Percentiles rank a stretch among this genome's conserved stretches.
These are phyloP conservation scores for Ceratoteleas bidentatus DNA, from an alignment of 1,140 invertebrate genomes.

Conservation along the genomic window DNA sequence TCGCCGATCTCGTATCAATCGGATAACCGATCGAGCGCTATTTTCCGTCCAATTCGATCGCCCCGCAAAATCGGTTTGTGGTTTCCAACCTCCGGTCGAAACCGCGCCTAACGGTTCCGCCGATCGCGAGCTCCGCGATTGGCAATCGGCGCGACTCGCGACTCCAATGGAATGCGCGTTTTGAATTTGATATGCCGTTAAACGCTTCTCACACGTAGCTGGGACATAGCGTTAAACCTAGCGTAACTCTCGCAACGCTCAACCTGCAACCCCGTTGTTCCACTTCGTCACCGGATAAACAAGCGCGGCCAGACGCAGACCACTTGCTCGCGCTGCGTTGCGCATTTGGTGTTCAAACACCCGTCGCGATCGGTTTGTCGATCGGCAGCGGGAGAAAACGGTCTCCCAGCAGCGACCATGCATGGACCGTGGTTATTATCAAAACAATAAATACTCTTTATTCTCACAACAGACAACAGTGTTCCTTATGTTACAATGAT, in stretches of 20 bases:
- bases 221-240: conserved; percentile 58
- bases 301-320: conserved; percentile 23
- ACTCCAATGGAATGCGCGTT: conserved; percentile 38
- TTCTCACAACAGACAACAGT: conserved; percentile 72
- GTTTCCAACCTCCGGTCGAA: no score
- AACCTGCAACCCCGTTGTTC: conserved; percentile 60
- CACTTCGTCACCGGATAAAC: conserved; percentile 56
- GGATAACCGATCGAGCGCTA: no score
- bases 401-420: neutral
- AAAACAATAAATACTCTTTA: conserved; percentile 78
- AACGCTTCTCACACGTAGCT: conserved; percentile 56
- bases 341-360: conserved; percentile 36
- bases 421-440: conserved; percentile 41
- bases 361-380: neutral
- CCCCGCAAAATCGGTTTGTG: no score
- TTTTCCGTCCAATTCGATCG: no score
- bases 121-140: conserved; percentile 24
- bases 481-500: conserved; percentile 72
- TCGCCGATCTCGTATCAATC: no score
- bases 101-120: conserved; percentile 21
- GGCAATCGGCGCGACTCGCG: conserved; percentile 6
- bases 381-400: neutral
- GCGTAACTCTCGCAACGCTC: conserved; percentile 55
- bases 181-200: conserved; percentile 61
- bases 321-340: conserved; percentile 60